Base-by-base conservation (phyloP, 2,888 invertebrate species). In the Malachius bipustulatus region DNA sequence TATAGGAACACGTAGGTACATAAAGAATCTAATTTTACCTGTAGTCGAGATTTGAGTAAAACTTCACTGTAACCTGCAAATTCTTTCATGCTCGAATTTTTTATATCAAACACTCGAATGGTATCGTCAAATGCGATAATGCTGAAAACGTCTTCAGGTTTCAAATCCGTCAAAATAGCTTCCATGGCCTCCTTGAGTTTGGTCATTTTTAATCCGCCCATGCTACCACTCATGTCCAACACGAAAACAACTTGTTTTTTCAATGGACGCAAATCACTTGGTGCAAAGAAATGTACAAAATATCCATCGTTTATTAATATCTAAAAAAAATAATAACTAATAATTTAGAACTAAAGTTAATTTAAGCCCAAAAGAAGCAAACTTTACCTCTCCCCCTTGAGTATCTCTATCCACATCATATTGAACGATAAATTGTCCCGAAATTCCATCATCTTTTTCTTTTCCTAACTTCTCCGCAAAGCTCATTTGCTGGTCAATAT, bases 271-370 rank as follows among this genome's bases (percentile, higher is more conserved):
- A 77, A 55, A 14, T 71, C 66, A 3, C 61, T 56, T 1, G 82
- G 82, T 4, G 80, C 73, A 55, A 79, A 78, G 62, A 79, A 81
- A 50, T 82, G 82, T 1, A 81, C 77, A 59, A 82, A 82, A 57
- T 80, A 79, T 1, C 80, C 81, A 44, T 75, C 74, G 49, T 73
- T 71, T 1, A 77, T 64, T 67, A 75, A 52, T 3, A 59, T 66
- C 75, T 74, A 47, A 1, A n/a, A n/a, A n/a, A n/a, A n/a, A n/a
- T n/a, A n/a, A n/a, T n/a, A n/a, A n/a, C 73, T 73, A n/a, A n/a
- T n/a, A n/a, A n/a, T n/a, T n/a, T n/a, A n/a, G n/a, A n/a, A n/a
- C n/a, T n/a, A n/a, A n/a, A n/a, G n/a, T n/a, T n/a, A n/a, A n/a
- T n/a, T n/a, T n/a, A n/a, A n/a, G n/a, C n/a, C n/a, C n/a, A n/a